phyloP scores from a whole-genome alignment of 2,888 invertebrate species.

The Apeira syringaria region DNA sequence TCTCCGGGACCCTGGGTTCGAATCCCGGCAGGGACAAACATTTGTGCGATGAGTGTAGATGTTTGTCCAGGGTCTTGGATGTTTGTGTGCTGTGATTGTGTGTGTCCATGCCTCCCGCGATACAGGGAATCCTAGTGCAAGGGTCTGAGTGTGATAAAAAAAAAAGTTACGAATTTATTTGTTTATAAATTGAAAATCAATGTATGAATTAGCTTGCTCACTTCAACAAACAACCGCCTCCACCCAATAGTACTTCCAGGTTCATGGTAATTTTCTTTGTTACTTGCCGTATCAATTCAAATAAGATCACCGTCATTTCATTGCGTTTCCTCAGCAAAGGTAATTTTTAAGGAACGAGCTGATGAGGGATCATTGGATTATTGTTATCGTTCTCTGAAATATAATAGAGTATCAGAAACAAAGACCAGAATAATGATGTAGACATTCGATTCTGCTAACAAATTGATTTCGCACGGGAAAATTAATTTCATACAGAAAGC shows the following conservation, averaged over 20 bases:
- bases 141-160: too few species aligned
- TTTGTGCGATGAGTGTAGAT: too few species aligned
- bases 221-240: constrained; percentile 6
- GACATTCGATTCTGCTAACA: constrained; percentile 20
- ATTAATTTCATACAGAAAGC: constrained; percentile 22
- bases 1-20: too few species aligned
- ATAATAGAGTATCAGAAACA: constrained; percentile 23
- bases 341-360: constrained; percentile 39
- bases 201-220: too few species aligned
- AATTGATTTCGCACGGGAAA: constrained; percentile 16
- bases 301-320: constrained; percentile 49
- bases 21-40: too few species aligned
- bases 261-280: constrained; percentile 49
- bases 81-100: too few species aligned
- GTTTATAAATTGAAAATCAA: too few species aligned
- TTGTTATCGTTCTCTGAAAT: constrained; percentile 24
- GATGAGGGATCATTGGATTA: constrained; percentile 29
- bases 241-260: constrained; percentile 36
- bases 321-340: constrained; percentile 39
- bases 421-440: constrained; percentile 20
- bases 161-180: too few species aligned
- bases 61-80: too few species aligned
- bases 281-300: constrained; percentile 52
- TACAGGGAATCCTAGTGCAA: too few species aligned
- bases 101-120: too few species aligned